phyloP scores from a whole-genome alignment of 2,888 invertebrate species.

The Patella ulyssiponensis region DNA sequence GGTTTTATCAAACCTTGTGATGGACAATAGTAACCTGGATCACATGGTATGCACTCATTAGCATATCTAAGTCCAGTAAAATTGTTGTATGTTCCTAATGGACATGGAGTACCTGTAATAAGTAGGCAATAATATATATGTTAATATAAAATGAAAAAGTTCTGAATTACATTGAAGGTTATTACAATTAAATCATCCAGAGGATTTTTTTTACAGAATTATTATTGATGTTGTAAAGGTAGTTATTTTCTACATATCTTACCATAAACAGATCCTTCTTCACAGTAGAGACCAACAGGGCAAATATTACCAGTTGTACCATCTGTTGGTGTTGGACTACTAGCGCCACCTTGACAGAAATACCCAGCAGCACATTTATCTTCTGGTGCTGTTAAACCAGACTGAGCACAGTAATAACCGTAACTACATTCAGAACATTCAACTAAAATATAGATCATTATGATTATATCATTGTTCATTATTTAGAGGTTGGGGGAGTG shows the following conservation, averaged over 20 bases:
- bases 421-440: constrained; percentile 58
- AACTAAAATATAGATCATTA: constrained; percentile 38
- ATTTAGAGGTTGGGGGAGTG: not conserved
- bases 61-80: constrained; percentile 56
- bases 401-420: constrained; percentile 61
- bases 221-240: too few relatives aligned
- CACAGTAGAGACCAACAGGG: constrained; percentile 62
- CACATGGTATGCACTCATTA: constrained; percentile 63
- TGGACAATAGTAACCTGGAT: constrained; percentile 64
- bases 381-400: constrained; percentile 58
- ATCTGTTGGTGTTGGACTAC: constrained; percentile 62
- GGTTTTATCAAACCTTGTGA: constrained; percentile 54
- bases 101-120: constrained; percentile 55
- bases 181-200: too few relatives aligned
- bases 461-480: not conserved
- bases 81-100: constrained; percentile 64
- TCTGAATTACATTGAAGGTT: too few relatives aligned
- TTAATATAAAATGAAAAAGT: too few relatives aligned
- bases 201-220: too few relatives aligned
- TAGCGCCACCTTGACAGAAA: constrained; percentile 55
- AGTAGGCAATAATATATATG: not conserved
- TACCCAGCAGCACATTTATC: constrained; percentile 65
- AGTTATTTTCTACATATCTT: not conserved
- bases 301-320: constrained; percentile 64
- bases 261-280: constrained; percentile 45